phyloP scores from a whole-genome alignment of 2,888 invertebrate genomes.

The Cryptus armator region DNA sequence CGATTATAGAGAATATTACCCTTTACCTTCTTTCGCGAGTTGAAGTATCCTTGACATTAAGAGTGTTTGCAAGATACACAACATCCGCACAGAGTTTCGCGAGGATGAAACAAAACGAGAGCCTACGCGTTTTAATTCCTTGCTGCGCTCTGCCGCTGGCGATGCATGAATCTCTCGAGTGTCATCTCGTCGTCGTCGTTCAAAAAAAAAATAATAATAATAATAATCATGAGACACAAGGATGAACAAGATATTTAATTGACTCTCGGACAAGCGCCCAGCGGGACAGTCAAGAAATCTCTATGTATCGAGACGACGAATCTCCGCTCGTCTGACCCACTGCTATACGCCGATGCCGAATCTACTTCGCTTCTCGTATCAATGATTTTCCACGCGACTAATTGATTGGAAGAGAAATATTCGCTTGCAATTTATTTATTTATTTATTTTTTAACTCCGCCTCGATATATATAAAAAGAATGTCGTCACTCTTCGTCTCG shows the following conservation, averaged over 20 bases:
- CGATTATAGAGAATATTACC: slow-evolving; percentile 38
- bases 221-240: slow-evolving; percentile 26
- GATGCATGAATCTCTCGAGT: slow-evolving; percentile 44
- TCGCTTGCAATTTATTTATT: slow-evolving; percentile 30
- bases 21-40: slow-evolving; percentile 45
- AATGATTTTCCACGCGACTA: slow-evolving; percentile 56
- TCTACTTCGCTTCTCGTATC: slow-evolving; percentile 31
- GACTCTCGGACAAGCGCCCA: slow-evolving; percentile 56
- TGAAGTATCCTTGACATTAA: slow-evolving; percentile 81
- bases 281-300: slow-evolving; percentile 36
- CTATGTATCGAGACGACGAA: slow-evolving; percentile 24
- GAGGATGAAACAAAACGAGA: slow-evolving; percentile 71
- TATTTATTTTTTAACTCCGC: neutral
- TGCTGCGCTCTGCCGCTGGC: slow-evolving; percentile 56
- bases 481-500: neutral
- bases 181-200: slow-evolving; percentile 30
- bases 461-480: neutral
- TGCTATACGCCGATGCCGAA: slow-evolving; percentile 3
- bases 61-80: slow-evolving; percentile 70
- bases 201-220: slow-evolving; percentile 31
- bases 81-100: slow-evolving; percentile 54
- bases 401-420: slow-evolving; percentile 35
- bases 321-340: slow-evolving; percentile 5
- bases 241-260: slow-evolving; percentile 58
- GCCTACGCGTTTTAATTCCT: slow-evolving; percentile 73